Base-by-base conservation (phyloP, 2,888 invertebrate species). In the Harmothoe impar region DNA sequence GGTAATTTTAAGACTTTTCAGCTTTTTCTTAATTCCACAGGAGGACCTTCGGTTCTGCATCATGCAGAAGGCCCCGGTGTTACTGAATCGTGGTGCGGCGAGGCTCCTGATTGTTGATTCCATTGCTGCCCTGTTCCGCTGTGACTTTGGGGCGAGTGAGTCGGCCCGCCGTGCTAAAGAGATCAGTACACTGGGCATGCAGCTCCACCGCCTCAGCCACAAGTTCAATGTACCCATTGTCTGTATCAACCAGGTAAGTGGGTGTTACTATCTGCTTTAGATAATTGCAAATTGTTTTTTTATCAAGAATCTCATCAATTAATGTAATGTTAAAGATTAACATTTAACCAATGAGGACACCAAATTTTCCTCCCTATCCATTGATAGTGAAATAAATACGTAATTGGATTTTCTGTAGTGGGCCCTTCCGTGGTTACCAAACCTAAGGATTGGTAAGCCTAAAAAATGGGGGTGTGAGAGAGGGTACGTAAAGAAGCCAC, bases 71-170 rank as follows among this genome's bases (percentile, higher is more conserved):
- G 94, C 97, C 68, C 97, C 97, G 0, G 92, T 96, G 52, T 95
- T 98, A 68, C 94, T 97, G 92, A 94, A 95, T 25, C 95, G 94
- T 35, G 95, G 96, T 20, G 96, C 96, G 90, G 96, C 97, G 92
- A 97, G 97, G 7, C 95, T 98, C 81, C 96, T 98, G 90, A 95
- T 98, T 17, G 96, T 98, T 29, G 98, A 98, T 95, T 98, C 98
- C 0, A 97, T 98, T 91, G 97, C 97, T 17, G 97, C 97, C 0
- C 96, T 97, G 54, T 98, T 97, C 95, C 93, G 95, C 17, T 93
- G 95, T 90, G 97, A 97, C 91, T 97, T 96, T 93, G 96, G 96
- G 84, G 96, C 96, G 89, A 95, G 96, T n/a, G 96, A 96, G 90
- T 95, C 96, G 89, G 94, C 95, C 72, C 92, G 94, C 85, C 92